phyloP scores from a whole-genome alignment of 2,797 vertebrate species.

The Pangasius mekongensis region DNA sequence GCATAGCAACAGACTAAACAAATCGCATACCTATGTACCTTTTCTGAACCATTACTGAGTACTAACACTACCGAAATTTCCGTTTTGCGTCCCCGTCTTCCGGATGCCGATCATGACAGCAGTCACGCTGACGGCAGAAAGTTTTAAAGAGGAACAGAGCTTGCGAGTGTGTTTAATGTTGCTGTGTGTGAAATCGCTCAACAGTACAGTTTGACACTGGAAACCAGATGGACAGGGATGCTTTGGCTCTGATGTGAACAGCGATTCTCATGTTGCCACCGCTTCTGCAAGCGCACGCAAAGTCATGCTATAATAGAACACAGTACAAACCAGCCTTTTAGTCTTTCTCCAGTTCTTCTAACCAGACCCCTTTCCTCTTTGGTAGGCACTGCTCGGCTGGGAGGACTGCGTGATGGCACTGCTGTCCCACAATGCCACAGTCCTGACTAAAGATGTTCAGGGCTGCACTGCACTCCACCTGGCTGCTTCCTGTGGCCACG shows the following conservation, averaged over 20 bases:
- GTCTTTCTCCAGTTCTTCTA: not conserved
- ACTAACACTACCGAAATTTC: no score
- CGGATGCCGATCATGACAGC: no score
- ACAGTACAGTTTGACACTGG: not conserved
- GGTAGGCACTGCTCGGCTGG: constrained; percentile 89
- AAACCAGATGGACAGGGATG: no score
- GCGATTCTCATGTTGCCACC: not conserved
- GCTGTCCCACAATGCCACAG: constrained; percentile 90
- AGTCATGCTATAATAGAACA: not conserved
- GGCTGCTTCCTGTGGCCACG: constrained; percentile 91
- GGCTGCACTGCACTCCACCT: constrained; percentile 94
- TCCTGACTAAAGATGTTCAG: constrained; percentile 90
- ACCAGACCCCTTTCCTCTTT: not conserved
- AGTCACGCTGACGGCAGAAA: no score
- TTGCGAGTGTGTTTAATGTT: not conserved
- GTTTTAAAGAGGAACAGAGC: no score
- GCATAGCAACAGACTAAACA: no score
- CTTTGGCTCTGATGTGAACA: not conserved
- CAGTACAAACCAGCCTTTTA: not conserved
- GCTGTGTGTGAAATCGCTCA: no score
- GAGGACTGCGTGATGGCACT: constrained; percentile 91
- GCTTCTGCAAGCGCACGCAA: not conserved
- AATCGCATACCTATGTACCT: no score
- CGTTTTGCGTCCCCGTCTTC: no score
- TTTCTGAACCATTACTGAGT: no score